Conservation (phyloP, 2,113 vertebrate species). For the Brienomyrus brachyistius region DNA sequence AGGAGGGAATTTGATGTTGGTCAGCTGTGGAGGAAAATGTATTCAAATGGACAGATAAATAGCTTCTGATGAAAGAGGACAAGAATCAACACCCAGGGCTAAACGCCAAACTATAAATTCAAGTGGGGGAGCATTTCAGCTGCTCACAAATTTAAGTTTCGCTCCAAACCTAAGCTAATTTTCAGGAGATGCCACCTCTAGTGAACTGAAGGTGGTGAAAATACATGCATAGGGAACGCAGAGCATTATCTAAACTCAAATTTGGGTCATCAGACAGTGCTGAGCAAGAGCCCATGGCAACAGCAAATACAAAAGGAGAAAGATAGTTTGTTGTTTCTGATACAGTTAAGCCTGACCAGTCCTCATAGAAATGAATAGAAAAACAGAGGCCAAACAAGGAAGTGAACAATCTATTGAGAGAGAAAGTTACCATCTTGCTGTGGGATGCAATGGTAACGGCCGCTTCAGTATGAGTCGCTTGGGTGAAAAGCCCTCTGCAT, state of each 20-base stretch:
- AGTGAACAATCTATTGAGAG: background rate
- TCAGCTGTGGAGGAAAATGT: constrained; percentile 5
- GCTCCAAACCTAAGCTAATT: background rate
- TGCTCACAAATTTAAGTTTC: background rate
- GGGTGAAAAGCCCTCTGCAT: background rate
- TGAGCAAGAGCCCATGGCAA: background rate
- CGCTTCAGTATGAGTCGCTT: background rate
- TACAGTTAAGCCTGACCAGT: background rate
- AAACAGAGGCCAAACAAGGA: background rate
- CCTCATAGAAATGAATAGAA: background rate
- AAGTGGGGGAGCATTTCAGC: background rate
- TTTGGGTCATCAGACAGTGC: background rate
- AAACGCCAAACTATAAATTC: background rate
- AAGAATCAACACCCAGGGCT: background rate
- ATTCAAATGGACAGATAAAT: background rate
- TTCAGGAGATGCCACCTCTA: background rate
- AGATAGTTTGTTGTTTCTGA: background rate
- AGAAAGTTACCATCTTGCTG: background rate
- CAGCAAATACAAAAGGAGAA: background rate
- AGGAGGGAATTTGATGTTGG: background rate
- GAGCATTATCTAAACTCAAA: background rate
- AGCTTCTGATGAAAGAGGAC: background rate
- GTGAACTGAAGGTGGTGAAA: background rate
- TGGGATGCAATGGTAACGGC: background rate
- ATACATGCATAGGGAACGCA: background rate